Conservation (phyloP, 2,113 vertebrate genomes). For the Callopanchax toddi region DNA sequence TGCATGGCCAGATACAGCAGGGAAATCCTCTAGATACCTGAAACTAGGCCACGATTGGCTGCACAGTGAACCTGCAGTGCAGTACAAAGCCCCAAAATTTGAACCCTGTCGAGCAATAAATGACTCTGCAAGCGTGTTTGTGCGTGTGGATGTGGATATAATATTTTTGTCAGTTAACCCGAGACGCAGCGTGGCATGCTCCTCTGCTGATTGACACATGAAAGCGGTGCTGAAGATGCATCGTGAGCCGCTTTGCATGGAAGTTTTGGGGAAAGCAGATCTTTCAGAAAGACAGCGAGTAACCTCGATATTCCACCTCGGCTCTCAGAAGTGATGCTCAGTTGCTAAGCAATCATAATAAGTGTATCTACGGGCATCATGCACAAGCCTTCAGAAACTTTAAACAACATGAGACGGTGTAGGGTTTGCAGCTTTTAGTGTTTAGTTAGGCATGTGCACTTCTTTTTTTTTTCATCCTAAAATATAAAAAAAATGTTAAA, state of each 20-base stretch:
- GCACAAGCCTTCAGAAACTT: slow-evolving; percentile 44
- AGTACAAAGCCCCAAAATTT: slow-evolving; percentile 38
- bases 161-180: slow-evolving; percentile 54
- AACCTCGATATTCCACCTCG: slow-evolving; percentile 51
- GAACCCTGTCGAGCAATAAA: slow-evolving; percentile 50
- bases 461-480: background rate
- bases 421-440: slow-evolving; percentile 15
- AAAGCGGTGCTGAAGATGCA: slow-evolving; percentile 44
- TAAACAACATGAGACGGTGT: slow-evolving; percentile 30
- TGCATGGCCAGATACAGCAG: slow-evolving; percentile 41
- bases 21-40: slow-evolving; percentile 58
- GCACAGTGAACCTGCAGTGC: slow-evolving; percentile 61
- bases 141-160: slow-evolving; percentile 39
- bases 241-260: slow-evolving; percentile 31
- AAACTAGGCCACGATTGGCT: slow-evolving; percentile 64
- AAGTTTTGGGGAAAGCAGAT: slow-evolving; percentile 46
- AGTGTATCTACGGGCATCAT: slow-evolving; percentile 67
- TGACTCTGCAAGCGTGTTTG: slow-evolving; percentile 24
- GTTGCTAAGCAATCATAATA: slow-evolving; percentile 74
- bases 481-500: slow-evolving; percentile 12
- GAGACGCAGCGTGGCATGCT: slow-evolving; percentile 40
- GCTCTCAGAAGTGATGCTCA: slow-evolving; percentile 43
- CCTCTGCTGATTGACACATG: slow-evolving; percentile 64
- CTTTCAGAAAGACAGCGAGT: slow-evolving; percentile 31
- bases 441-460: background rate